phyloP scores from a whole-genome alignment of 2,888 invertebrate genomes.

The Zaprionus obscuricornis region DNA sequence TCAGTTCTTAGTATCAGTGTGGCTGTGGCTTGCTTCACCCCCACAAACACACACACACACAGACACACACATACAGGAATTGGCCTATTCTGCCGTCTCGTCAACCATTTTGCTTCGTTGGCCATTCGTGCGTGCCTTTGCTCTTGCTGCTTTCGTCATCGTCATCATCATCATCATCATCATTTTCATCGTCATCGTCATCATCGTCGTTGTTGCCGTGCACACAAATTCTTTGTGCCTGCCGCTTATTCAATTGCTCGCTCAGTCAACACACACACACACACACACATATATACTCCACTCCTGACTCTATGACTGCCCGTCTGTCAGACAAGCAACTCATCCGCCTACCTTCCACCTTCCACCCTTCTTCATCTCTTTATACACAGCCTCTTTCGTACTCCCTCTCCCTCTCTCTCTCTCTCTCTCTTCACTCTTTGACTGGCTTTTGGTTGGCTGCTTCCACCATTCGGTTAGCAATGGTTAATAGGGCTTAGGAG shows the following conservation, averaged over 20 bases:
- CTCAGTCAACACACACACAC: constrained; percentile 58
- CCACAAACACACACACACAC: constrained; percentile 1
- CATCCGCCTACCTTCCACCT: neutral
- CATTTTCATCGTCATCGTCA: constrained; percentile 18
- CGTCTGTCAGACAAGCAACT: constrained; percentile 1
- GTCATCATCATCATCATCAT: constrained; percentile 3
- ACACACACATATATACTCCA: neutral
- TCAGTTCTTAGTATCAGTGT: no score
- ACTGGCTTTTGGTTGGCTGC: constrained; percentile 60
- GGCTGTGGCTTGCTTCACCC: neutral
- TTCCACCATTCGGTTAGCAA: constrained; percentile 73
- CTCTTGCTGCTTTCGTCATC: neutral
- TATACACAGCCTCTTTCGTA: neutral
- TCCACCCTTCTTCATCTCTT: neutral
- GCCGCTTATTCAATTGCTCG: constrained; percentile 76
- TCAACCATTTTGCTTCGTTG: constrained; percentile 31
- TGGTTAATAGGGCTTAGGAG: constrained; percentile 78
- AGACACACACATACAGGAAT: no score
- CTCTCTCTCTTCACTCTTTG: constrained; percentile 18
- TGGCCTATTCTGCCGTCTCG: no score
- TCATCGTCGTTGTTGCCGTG: constrained; percentile 2
- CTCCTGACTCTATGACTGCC: constrained; percentile 18
- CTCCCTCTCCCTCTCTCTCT: constrained; percentile 7
- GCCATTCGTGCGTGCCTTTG: constrained; percentile 52
- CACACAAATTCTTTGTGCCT: constrained; percentile 58